Evolutionary conservation across 2,888 invertebrate genomes (phyloP).

Genomic region (Blastobasis adustella): DNA sequence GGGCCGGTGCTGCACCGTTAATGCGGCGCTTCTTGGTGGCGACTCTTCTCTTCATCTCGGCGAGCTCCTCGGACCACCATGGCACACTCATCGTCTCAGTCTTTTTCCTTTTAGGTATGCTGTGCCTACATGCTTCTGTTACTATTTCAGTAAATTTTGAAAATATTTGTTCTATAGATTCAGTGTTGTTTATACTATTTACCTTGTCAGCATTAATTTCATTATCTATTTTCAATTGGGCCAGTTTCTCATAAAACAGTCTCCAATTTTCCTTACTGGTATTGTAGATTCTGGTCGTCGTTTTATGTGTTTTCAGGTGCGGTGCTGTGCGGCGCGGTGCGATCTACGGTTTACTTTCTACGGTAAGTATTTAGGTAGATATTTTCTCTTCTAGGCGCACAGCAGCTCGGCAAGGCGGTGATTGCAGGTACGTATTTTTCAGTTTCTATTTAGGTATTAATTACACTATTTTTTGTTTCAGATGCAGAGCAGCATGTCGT

Average conservation of each 20-base stretch:
- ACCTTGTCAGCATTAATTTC: too few relatives aligned
- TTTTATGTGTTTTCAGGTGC: too few relatives aligned
- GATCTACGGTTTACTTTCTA: too few relatives aligned
- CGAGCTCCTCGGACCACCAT: neutral
- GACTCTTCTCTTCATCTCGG: neutral
- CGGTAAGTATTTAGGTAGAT: too few relatives aligned
- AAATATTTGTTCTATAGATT: neutral
- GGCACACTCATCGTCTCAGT: neutral
- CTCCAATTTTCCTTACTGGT: neutral
- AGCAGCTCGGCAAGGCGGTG: too few relatives aligned
- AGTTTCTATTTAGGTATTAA: too few relatives aligned
- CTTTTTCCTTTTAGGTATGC: neutral
- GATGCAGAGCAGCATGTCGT: too few relatives aligned
- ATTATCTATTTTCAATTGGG: neutral
- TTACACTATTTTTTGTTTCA: too few relatives aligned
- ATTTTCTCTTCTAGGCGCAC: too few relatives aligned
- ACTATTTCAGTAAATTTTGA: neutral
- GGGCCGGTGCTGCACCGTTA: neutral
- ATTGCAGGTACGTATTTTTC: too few relatives aligned
- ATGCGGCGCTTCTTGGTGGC: neutral
- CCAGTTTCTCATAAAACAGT: neutral
- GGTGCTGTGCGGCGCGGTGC: too few relatives aligned
- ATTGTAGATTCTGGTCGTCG: neutral
- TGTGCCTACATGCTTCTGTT: neutral
- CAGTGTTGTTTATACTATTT: neutral